Percentiles rank a stretch among this genome's conserved stretches.
phyloP scores from a whole-genome alignment of 2,113 vertebrate genomes.

The mouse (Mus musculus) region DNA sequence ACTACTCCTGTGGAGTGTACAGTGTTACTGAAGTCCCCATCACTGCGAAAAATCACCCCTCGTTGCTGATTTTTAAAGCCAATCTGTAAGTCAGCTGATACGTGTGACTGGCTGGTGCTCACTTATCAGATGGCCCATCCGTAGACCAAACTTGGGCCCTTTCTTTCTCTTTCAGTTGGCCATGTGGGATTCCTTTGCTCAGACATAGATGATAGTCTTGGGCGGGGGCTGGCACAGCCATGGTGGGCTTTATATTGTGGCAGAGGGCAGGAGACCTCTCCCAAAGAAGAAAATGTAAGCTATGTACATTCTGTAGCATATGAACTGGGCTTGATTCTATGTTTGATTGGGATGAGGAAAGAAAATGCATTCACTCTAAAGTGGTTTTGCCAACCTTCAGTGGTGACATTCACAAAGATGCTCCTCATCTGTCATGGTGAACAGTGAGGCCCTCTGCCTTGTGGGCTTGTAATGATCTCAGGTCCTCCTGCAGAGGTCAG shows the following conservation, averaged over 20 bases:
- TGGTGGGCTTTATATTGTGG: not conserved
- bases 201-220: accelerated
- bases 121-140: not conserved
- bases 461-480: accelerated
- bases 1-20: accelerated
- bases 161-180: not conserved
- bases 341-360: not conserved
- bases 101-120: not conserved
- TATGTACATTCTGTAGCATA: not conserved
- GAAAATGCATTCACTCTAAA: not conserved
- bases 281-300: not conserved
- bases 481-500: not conserved
- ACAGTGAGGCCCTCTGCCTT: not conserved
- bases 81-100: not conserved
- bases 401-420: not conserved
- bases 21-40: not conserved
- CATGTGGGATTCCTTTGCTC: accelerated
- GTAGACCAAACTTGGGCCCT: not conserved
- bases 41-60: accelerated
- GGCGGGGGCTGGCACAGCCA: not conserved
- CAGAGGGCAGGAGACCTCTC: not conserved
- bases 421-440: not conserved
- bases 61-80: not conserved
- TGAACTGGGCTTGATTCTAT: not conserved
- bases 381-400: not conserved